These are phyloP conservation scores for Periplaneta americana DNA, from an alignment of 1,140 invertebrate species.

Conservation along the genomic window DNA sequence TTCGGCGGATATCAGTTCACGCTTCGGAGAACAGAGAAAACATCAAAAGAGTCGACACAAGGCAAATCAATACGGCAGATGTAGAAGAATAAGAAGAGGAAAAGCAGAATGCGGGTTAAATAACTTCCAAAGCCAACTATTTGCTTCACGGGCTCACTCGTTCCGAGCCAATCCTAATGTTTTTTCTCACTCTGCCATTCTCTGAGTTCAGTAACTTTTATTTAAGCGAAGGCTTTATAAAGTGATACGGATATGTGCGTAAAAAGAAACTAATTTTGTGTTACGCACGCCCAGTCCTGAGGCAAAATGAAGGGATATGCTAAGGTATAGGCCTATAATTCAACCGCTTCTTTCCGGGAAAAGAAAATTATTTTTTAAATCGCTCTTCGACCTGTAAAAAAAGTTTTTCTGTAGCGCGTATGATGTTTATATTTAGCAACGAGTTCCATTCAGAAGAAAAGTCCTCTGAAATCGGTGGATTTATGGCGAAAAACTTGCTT, in stretches of 20 bases:
- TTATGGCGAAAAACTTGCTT: too few relatives aligned
- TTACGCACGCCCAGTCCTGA: too few relatives aligned
- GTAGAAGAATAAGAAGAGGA: neutral
- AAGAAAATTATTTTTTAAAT: too few relatives aligned
- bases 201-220: neutral
- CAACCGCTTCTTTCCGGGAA: too few relatives aligned
- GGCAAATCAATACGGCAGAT: neutral
- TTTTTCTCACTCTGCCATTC: neutral
- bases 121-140: neutral
- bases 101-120: neutral
- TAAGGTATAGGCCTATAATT: too few relatives aligned
- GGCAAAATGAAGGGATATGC: too few relatives aligned
- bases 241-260: neutral
- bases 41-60: neutral
- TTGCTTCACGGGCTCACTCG: neutral
- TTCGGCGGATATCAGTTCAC: neutral
- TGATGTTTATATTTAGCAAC: too few relatives aligned
- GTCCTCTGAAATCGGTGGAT: too few relatives aligned
- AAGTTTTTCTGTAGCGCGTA: too few relatives aligned
- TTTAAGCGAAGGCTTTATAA: neutral
- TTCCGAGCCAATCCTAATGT: neutral
- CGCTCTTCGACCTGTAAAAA: too few relatives aligned
- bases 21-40: neutral
- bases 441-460: too few relatives aligned
- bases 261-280: too few relatives aligned